Percentiles rank a stretch among this genome's conserved stretches.
phyloP scores from a whole-genome alignment of 1,140 invertebrate species.

The Leptinotarsa texana region DNA sequence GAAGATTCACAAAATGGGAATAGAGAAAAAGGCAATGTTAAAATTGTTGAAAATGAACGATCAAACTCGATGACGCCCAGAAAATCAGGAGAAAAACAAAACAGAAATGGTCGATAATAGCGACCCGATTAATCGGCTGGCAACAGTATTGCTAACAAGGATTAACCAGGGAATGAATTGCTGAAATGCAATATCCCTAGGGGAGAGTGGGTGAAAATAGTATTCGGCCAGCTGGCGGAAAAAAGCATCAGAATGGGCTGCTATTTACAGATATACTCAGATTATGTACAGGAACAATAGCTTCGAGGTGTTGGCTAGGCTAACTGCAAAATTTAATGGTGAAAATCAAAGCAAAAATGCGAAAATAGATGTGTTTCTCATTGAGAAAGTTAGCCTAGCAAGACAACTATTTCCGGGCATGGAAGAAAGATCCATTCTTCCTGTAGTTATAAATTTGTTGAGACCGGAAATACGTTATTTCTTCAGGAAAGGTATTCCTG shows the following conservation, averaged over 20 bases:
- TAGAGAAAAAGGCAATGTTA: no score
- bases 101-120: not conserved
- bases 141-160: fast-evolving
- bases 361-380: not conserved
- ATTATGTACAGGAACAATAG: not conserved
- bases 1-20: no score
- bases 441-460: not conserved
- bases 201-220: not conserved
- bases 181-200: not conserved
- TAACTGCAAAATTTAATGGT: not conserved
- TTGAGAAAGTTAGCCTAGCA: not conserved
- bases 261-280: no score
- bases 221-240: not conserved
- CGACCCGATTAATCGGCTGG: not conserved
- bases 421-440: not conserved
- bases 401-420: not conserved
- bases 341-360: not conserved
- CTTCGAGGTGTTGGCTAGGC: not conserved
- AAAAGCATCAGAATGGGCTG: not conserved
- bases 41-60: no score
- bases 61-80: not conserved
- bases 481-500: not conserved
- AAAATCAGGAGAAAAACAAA: not conserved
- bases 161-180: not conserved
- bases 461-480: not conserved